Base-by-base conservation (phyloP, 2,797 vertebrate species). In the Amazonetta brasiliensis region DNA sequence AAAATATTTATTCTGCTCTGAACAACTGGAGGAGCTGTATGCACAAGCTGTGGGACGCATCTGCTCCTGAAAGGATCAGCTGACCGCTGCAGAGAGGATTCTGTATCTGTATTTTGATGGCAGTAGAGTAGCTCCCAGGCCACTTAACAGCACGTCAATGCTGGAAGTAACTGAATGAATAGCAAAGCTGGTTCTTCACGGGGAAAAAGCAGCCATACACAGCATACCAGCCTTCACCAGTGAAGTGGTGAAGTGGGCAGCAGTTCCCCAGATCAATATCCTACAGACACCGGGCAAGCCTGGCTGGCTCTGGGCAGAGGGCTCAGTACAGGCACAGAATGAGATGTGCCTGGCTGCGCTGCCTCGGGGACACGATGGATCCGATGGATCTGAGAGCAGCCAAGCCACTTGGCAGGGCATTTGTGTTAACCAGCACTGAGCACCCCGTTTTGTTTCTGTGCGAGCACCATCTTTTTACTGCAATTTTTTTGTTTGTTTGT, bases 351-450 rank as follows among this genome's bases (percentile, higher is more conserved):
- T 0, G 12, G 44, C 50, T 55, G 23, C 11, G 19, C 76, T 50
- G 33, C 56, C 46, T 33, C 11, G 18, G 52, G 71, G 41, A 35
- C 75, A 19, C 22, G 9, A 44, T 6, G 44, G 37, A 72, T 25
- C 26, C 76, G 39, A 44, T 6, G 44, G 37, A 72, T 25, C 26
- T 72, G 50, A 50, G 43, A 68, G 39, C 43, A 73, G 54, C 43
- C 14, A 39, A 41, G 46, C 20, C 25, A 13, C 31, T 41, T 0
- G 2, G 52, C 41, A 31, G 46, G 25, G 31, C 23, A 60, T 28
- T 50, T 1, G 0, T 0, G 2, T 25, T 25, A 77, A 59, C 30
- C 2, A 7, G 25, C 30, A 37, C 14, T 1, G 3, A 59, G 44
- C 15, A 35, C n/a, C 25, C 33, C 41, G 59, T 64, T 64, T 22